phyloP scores from a whole-genome alignment of 2,797 vertebrate species.

The Sebastes taczanowskii region DNA sequence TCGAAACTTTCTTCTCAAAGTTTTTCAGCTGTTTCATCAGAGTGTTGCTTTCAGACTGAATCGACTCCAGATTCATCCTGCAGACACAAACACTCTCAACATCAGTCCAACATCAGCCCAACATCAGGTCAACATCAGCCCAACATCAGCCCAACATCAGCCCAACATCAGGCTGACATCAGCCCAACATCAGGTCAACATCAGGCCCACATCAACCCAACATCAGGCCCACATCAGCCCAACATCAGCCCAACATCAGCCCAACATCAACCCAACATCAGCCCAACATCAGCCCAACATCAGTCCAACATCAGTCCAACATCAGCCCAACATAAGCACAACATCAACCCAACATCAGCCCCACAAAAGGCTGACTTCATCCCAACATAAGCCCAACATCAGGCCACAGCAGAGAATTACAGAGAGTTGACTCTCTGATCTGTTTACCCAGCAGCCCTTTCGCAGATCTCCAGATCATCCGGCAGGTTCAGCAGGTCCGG shows the following conservation, averaged over 20 bases:
- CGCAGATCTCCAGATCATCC: constrained; percentile 83
- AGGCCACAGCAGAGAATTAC: too few relatives aligned
- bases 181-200: neutral
- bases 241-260: neutral
- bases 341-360: too few relatives aligned
- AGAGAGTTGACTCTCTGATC: neutral
- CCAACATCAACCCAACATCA: neutral
- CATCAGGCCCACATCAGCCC: too few relatives aligned
- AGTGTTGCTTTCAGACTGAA: constrained; percentile 75
- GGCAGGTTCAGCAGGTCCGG: constrained; percentile 87
- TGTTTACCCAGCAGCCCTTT: constrained; percentile 86
- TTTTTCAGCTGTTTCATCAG: constrained; percentile 83
- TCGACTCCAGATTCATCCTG: constrained; percentile 84
- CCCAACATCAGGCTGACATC: neutral
- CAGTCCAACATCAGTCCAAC: neutral
- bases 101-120: neutral
- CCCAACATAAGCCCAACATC: too few relatives aligned
- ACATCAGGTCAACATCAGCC: too few relatives aligned
- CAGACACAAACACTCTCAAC: neutral
- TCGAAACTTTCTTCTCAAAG: constrained; percentile 73
- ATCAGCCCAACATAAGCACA: neutral
- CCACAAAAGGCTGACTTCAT: neutral
- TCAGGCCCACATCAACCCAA: too few relatives aligned
- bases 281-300: neutral
- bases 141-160: too few relatives aligned